phyloP scores from a whole-genome alignment of 1,140 invertebrate genomes.

The Contarinia nasturtii region DNA sequence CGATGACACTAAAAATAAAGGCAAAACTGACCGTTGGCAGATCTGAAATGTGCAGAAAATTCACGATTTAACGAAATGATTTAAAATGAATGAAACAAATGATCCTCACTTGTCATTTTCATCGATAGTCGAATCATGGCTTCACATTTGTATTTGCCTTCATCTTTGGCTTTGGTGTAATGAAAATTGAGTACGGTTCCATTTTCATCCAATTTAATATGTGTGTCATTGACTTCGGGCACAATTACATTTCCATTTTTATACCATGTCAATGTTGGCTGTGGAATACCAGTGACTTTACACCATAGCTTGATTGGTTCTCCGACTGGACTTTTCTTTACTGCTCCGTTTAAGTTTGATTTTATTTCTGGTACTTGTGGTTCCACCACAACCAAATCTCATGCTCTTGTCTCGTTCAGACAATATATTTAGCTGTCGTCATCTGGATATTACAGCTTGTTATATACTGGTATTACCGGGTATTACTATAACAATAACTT shows the following conservation, averaged over 20 bases:
- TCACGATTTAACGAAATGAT: too few species aligned
- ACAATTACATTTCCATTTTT: conserved; percentile 16
- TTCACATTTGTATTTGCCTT: conserved; percentile 23
- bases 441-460: too few species aligned
- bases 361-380: conserved; percentile 10
- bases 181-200: conserved; percentile 14
- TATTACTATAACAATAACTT: too few species aligned
- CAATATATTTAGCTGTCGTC: too few species aligned
- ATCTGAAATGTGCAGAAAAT: conserved; percentile 9
- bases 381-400: not conserved
- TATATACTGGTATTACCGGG: too few species aligned
- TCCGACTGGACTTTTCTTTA: conserved; percentile 17
- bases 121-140: conserved; percentile 18
- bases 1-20: conserved; percentile 21
- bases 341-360: conserved; percentile 13
- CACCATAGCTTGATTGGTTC: conserved; percentile 22
- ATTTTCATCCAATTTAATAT: conserved; percentile 26
- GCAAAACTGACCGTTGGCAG: conserved; percentile 11
- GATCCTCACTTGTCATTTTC: conserved; percentile 21
- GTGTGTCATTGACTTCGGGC: conserved; percentile 9
- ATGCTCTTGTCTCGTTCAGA: conserved; percentile 12
- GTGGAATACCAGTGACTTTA: conserved; percentile 22
- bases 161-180: conserved; percentile 18
- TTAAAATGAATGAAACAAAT: too few species aligned
- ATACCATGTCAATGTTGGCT: conserved; percentile 25